These are phyloP conservation scores for Aphyosemion australe DNA, from an alignment of 2,113 vertebrate genomes.

Conservation along the genomic window DNA sequence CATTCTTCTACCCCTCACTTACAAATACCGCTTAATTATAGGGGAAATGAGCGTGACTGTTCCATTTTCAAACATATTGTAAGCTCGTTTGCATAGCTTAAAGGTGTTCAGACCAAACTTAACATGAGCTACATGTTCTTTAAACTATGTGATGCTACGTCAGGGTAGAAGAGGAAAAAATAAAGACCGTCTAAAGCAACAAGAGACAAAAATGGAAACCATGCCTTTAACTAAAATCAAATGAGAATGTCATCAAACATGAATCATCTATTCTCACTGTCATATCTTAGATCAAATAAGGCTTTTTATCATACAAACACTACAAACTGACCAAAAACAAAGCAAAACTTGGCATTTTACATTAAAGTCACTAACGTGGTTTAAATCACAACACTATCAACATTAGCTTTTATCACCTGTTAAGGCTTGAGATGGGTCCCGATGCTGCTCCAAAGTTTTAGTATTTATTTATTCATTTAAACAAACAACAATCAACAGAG, in stretches of 20 bases:
- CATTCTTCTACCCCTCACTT: too few relatives aligned
- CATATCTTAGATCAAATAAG: constrained; percentile 69
- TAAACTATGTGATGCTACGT: constrained; percentile 54
- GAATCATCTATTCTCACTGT: constrained; percentile 79
- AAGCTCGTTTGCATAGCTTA: constrained; percentile 81
- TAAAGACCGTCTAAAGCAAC: constrained; percentile 23
- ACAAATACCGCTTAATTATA: background rate
- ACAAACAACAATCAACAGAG: constrained; percentile 61
- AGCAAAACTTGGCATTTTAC: constrained; percentile 36
- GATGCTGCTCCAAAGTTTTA: constrained; percentile 35
- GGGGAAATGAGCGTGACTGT: constrained; percentile 16
- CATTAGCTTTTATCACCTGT: constrained; percentile 60
- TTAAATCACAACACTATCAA: constrained; percentile 56
- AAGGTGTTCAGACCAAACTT: constrained; percentile 64
- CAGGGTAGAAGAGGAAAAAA: constrained; percentile 39
- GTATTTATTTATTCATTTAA: constrained; percentile 30
- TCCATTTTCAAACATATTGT: constrained; percentile 44
- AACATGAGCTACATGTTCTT: constrained; percentile 68
- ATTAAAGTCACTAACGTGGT: constrained; percentile 40
- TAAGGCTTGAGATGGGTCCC: constrained; percentile 74
- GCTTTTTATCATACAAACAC: constrained; percentile 55
- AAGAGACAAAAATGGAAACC: constrained; percentile 39
- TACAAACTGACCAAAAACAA: constrained; percentile 50
- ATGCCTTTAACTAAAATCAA: constrained; percentile 72
- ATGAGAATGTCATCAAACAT: constrained; percentile 76